Evolutionary conservation across 2,113 vertebrate genomes (phyloP).

Genomic region (Neolamprologus hecqui): DNA sequence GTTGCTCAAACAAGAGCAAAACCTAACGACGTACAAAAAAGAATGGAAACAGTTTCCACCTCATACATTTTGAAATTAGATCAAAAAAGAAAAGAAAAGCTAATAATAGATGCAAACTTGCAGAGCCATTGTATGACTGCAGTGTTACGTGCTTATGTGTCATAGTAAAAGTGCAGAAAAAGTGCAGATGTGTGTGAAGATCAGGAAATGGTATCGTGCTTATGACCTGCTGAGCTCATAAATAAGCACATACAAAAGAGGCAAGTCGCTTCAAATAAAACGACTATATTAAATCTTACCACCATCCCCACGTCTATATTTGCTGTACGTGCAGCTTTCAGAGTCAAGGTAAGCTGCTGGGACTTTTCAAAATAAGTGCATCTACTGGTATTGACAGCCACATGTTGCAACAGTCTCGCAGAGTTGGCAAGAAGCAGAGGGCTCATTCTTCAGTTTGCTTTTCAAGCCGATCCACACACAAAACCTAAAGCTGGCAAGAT

Average conservation of each 20-base stretch:
- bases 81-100: neutral
- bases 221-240: neutral
- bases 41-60: neutral
- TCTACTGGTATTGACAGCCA: neutral
- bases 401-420: neutral
- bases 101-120: neutral
- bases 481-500: slow-evolving; percentile 10
- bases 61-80: neutral
- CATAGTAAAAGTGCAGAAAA: neutral
- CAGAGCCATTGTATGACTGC: neutral
- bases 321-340: neutral
- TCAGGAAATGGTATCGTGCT: neutral
- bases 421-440: neutral
- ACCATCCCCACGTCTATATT: neutral
- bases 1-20: neutral
- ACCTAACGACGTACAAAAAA: neutral
- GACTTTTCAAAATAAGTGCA: neutral
- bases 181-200: neutral
- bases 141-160: neutral
- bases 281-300: neutral
- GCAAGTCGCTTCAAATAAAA: neutral
- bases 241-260: neutral
- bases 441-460: slow-evolving; percentile 12
- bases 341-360: neutral
- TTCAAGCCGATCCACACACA: slow-evolving; percentile 24